A percentile compares a stretch with the other conserved stretches of the same genome.
Conservation (phyloP, 2,888 invertebrate genomes). For the Spatulosminthurus flaviceps region DNA sequence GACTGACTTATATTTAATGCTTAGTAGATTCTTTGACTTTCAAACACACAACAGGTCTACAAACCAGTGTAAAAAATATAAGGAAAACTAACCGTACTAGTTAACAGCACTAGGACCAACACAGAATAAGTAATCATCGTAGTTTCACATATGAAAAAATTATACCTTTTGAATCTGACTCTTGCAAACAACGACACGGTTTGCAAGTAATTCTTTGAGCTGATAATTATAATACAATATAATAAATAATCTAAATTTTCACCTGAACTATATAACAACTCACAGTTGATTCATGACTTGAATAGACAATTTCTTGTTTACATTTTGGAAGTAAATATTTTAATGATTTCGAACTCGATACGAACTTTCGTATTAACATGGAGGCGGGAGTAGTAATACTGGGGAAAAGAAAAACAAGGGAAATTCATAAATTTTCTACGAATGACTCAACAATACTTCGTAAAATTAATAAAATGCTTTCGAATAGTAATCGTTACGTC, state of each 20-base stretch:
- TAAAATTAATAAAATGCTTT: conserved; percentile 6
- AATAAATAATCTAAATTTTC: background rate
- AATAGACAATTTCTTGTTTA: conserved; percentile 1
- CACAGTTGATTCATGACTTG: background rate
- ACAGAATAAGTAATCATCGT: background rate
- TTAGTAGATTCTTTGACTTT: conserved; percentile 5
- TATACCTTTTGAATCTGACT: background rate
- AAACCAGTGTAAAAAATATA: conserved; percentile 16
- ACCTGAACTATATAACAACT: background rate
- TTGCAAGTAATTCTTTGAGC: background rate
- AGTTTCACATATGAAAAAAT: background rate
- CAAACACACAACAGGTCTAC: background rate
- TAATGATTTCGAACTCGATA: background rate
- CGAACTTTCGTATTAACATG: background rate
- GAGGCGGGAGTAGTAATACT: background rate
- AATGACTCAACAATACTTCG: background rate
- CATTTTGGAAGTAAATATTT: background rate
- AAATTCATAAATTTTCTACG: background rate
- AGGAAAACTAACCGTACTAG: background rate
- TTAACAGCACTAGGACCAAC: conserved; percentile 6
- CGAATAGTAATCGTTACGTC: background rate
- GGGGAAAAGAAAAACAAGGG: background rate
- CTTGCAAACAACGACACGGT: background rate
- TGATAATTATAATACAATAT: background rate
- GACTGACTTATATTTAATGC: background rate